phyloP scores from a whole-genome alignment of 2,888 invertebrate species.

The Flexamia atlantica region DNA sequence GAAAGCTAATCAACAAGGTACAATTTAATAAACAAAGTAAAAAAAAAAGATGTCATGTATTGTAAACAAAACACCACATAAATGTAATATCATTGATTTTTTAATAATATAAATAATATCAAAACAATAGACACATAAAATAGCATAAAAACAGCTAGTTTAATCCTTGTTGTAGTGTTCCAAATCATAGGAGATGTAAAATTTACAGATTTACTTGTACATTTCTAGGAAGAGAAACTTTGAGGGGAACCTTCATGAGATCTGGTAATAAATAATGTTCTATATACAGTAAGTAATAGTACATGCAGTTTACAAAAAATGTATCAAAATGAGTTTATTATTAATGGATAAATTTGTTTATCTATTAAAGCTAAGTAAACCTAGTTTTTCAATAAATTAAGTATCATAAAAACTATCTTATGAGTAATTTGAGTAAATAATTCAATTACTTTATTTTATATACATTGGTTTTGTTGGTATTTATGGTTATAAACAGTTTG shows the following conservation, averaged over 20 bases:
- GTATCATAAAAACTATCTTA: not conserved
- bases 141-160: too few relatives aligned
- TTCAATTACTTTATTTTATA: not conserved
- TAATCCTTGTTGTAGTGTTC: too few relatives aligned
- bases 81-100: constrained; percentile 20
- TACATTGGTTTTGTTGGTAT: not conserved
- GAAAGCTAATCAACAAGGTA: constrained; percentile 31
- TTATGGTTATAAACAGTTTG: constrained; percentile 27
- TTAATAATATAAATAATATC: constrained; percentile 28
- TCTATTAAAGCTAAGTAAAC: not conserved
- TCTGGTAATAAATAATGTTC: not conserved
- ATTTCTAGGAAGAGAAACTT: too few relatives aligned
- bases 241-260: not conserved
- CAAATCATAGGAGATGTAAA: too few relatives aligned
- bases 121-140: not conserved
- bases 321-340: not conserved
- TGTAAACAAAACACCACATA: constrained; percentile 38
- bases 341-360: not conserved
- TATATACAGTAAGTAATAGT: too few relatives aligned
- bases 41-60: constrained; percentile 34
- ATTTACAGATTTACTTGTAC: too few relatives aligned
- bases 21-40: constrained; percentile 17
- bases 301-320: not conserved
- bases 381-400: not conserved
- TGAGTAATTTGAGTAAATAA: not conserved